Percentiles rank a stretch among this genome's conserved stretches.
These are phyloP conservation scores for Lutjanus argentimaculatus DNA, from an alignment of 2,797 vertebrate species.

Conservation along the genomic window DNA sequence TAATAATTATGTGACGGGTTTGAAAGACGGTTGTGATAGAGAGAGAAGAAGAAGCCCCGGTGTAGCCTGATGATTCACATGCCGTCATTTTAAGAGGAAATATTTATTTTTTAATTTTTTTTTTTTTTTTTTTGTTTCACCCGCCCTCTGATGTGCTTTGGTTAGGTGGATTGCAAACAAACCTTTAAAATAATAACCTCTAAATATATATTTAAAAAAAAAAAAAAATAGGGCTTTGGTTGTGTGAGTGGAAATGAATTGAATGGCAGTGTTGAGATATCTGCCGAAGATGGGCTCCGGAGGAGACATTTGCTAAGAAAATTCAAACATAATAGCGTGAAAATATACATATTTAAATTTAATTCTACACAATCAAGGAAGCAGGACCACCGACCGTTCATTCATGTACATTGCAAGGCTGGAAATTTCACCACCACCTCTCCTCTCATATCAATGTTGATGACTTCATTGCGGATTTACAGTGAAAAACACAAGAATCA, in stretches of 20 bases:
- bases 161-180: slow-evolving; percentile 53
- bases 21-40: slow-evolving; percentile 59
- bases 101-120: slow-evolving; percentile 73
- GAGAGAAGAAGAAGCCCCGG: slow-evolving; percentile 68
- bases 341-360: not conserved
- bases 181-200: slow-evolving; percentile 15
- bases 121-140: slow-evolving; percentile 36
- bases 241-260: slow-evolving; percentile 75
- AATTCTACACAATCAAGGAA: not conserved
- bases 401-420: slow-evolving; percentile 67
- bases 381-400: slow-evolving; percentile 51
- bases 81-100: slow-evolving; percentile 85
- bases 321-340: slow-evolving; percentile 14
- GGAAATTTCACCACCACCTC: slow-evolving; percentile 63
- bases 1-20: slow-evolving; percentile 66
- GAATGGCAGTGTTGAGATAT: slow-evolving; percentile 76
- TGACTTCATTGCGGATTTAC: slow-evolving; percentile 86
- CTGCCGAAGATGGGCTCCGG: slow-evolving; percentile 81
- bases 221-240: slow-evolving; percentile 49
- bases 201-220: slow-evolving; percentile 8
- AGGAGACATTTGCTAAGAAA: slow-evolving; percentile 75
- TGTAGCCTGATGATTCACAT: slow-evolving; percentile 82
- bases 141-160: slow-evolving; percentile 61
- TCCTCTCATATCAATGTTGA: slow-evolving; percentile 66
- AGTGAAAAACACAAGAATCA: slow-evolving; percentile 80